phyloP scores from a whole-genome alignment of 2,888 invertebrate genomes.

The Sinotaia quadrata region DNA sequence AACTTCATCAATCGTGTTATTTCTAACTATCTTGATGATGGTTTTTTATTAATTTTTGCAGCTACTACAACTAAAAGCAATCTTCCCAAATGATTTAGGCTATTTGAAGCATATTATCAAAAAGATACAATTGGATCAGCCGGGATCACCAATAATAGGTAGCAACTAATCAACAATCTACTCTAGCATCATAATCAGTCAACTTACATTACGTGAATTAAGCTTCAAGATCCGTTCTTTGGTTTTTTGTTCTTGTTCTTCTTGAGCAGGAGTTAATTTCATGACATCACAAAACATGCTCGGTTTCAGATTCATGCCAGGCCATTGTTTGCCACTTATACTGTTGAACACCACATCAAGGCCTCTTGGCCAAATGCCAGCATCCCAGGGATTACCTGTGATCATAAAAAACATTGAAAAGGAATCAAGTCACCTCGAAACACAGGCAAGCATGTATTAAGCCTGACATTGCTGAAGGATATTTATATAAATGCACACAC shows the following conservation, averaged over 20 bases:
- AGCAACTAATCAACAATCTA: too few species aligned
- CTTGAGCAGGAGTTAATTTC: conserved; percentile 57
- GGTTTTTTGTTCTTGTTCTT: conserved; percentile 74
- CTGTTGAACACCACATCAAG: conserved; percentile 72
- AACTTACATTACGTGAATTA: conserved; percentile 59
- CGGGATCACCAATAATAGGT: too few species aligned
- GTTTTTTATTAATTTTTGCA: too few species aligned
- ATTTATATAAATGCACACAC: too few species aligned
- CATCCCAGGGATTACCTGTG: conserved; percentile 79
- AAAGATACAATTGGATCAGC: too few species aligned
- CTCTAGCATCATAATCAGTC: too few species aligned
- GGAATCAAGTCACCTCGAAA: neutral
- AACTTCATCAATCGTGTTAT: too few species aligned
- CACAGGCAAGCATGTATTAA: too few species aligned
- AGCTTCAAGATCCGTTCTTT: conserved; percentile 74
- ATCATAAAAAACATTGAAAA: conserved; percentile 17
- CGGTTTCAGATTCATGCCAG: conserved; percentile 65
- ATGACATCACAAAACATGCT: conserved; percentile 68
- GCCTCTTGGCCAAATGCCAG: conserved; percentile 78
- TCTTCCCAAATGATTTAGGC: too few species aligned
- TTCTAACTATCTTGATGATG: too few species aligned
- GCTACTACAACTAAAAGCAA: too few species aligned
- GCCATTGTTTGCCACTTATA: conserved; percentile 64
- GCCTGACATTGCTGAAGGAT: neutral
- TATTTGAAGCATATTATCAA: too few species aligned